Percentiles rank a stretch among this genome's conserved stretches.
These are phyloP conservation scores for Serripes groenlandicus DNA, from an alignment of 2,888 invertebrate genomes.

Conservation along the genomic window DNA sequence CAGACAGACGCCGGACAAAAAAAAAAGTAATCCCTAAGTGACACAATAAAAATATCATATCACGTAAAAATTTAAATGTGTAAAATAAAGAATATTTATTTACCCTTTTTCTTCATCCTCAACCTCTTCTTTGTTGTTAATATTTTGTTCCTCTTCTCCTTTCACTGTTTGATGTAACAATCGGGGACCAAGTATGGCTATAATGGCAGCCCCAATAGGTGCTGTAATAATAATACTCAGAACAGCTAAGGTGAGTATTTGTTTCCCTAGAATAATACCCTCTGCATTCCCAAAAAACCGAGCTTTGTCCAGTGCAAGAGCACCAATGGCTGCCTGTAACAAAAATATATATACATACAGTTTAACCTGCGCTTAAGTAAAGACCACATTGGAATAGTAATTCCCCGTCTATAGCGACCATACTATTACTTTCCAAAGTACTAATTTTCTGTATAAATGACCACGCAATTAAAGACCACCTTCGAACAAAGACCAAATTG, in stretches of 20 bases:
- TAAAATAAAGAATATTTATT: neutral
- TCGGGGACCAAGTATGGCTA: constrained; percentile 78
- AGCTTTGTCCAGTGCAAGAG: constrained; percentile 85
- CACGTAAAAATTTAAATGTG: too few species aligned
- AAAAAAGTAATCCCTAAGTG: too few species aligned
- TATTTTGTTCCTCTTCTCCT: constrained; percentile 4
- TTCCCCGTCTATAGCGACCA: too few species aligned
- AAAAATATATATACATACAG: constrained; percentile 2
- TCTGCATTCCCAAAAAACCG: constrained; percentile 60
- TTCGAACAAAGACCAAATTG: too few species aligned
- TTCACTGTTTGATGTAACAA: constrained; percentile 49
- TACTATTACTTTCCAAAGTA: too few species aligned
- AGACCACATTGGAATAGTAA: too few species aligned
- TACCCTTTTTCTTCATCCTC: constrained; percentile 60
- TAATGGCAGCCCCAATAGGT: constrained; percentile 83
- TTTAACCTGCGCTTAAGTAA: too few species aligned
- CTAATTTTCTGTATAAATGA: too few species aligned
- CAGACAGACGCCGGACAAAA: too few species aligned
- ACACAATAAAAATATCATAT: too few species aligned
- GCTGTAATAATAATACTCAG: constrained; percentile 84
- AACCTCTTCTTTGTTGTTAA: constrained; percentile 3
- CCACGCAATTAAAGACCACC: too few species aligned
- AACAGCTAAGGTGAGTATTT: constrained; percentile 84
- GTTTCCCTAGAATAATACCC: constrained; percentile 70
- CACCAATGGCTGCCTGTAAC: constrained; percentile 86